Evolutionary conservation across 2,113 vertebrate genomes (phyloP).

Genomic region (Tringa solitaria): DNA sequence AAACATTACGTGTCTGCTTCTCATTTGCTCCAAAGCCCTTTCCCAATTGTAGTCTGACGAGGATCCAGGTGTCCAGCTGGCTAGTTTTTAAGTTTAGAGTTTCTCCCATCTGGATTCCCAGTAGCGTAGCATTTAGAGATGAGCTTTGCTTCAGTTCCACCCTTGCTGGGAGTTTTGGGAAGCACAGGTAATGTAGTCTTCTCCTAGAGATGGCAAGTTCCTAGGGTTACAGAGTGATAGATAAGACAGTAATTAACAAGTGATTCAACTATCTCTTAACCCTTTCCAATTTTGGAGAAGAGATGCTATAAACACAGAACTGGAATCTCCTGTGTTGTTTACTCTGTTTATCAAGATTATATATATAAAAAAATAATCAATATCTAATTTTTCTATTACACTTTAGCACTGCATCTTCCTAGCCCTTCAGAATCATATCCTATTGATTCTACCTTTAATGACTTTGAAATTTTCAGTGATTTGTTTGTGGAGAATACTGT

Average conservation of each 20-base stretch:
- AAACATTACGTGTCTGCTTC: not conserved
- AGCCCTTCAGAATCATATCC: slow-evolving; percentile 63
- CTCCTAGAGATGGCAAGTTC: slow-evolving; percentile 45
- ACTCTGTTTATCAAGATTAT: slow-evolving; percentile 57
- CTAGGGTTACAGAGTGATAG: slow-evolving; percentile 46
- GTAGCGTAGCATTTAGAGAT: slow-evolving; percentile 25
- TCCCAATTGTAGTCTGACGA: not conserved
- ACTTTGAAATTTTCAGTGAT: slow-evolving; percentile 71
- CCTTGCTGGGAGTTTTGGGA: slow-evolving; percentile 20
- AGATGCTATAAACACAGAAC: slow-evolving; percentile 48
- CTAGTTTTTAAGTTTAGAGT: slow-evolving; percentile 25
- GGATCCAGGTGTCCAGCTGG: not conserved
- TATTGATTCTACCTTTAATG: slow-evolving; percentile 73
- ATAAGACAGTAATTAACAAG: slow-evolving; percentile 70
- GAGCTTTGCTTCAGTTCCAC: slow-evolving; percentile 42
- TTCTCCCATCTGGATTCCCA: slow-evolving; percentile 52
- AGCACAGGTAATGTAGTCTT: slow-evolving; percentile 1
- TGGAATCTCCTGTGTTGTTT: slow-evolving; percentile 58
- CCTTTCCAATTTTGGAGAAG: slow-evolving; percentile 38
- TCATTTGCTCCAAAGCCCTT: not conserved
- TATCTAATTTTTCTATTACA: slow-evolving; percentile 70
- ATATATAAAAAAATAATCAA: slow-evolving; percentile 46
- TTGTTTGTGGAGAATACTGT: slow-evolving; percentile 67
- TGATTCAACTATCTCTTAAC: slow-evolving; percentile 57
- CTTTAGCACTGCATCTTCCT: slow-evolving; percentile 64